Evolutionary conservation across 2,113 vertebrate genomes (phyloP), one percentile per base, ranked within the genome.

Genomic region (Otocyon megalotis): DNA sequence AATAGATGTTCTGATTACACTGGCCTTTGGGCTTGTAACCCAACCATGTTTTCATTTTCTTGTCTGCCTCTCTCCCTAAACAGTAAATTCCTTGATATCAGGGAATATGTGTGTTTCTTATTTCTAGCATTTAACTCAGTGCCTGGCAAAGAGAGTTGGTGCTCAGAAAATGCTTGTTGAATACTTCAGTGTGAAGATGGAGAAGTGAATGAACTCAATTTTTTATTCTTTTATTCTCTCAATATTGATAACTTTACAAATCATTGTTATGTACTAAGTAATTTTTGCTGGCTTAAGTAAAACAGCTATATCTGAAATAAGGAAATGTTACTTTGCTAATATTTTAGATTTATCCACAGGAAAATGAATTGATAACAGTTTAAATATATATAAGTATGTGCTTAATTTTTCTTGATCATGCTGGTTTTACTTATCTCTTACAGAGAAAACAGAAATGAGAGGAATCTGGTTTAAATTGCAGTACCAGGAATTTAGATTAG

Each of bases 391-490:
- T 82, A 65, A 69, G n/a, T 35, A 71, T 91, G 43, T 80, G 4
- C 35, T 71, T 96, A 79, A 63, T 84, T 53, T 96, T 92, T 90
- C 56, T 88, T 91, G 74, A 93, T 94, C 72, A 69, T 81, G 30
- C 86, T 76, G 63, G 58, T 97, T 96, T 94, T 93, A 90, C 74
- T 93, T 95, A 5, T 79, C 12, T 94, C 77, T 90, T 94, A 88
- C 30, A 84, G 85, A 88, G 54, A 94, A 97, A 67, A 96, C 24
- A 92, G 30, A 83, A 95, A 94, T 87, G 84, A 93, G 77, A 95
- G 67, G 62, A 96, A 94, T 93, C 26, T 94, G 54, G 43, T 82
- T 87, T 97, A 90, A 93, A 89, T 94, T 90, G n/a, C 60, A 93
- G 16, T 85, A 85, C 28, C 72, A 80, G 56, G 50, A 95, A 84